phyloP scores from a whole-genome alignment of 2,113 vertebrate genomes.

The Xiphias gladius region DNA sequence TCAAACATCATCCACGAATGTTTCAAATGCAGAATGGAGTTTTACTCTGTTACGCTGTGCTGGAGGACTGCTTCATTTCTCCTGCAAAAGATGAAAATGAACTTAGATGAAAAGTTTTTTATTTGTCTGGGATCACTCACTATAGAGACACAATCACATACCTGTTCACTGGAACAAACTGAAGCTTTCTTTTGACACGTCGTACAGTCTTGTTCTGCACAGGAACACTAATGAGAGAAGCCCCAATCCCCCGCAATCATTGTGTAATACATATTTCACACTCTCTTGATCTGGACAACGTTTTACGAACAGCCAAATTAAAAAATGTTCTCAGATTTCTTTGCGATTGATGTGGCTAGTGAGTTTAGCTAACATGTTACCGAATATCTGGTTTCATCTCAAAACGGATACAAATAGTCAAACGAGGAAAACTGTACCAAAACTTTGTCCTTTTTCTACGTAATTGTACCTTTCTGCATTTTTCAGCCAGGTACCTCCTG shows the following conservation, averaged over 20 bases:
- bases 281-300: background rate
- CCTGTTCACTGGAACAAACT: slow-evolving; percentile 70
- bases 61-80: background rate
- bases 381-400: background rate
- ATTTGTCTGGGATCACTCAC: background rate
- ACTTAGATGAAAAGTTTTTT: background rate
- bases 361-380: too few relatives aligned
- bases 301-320: background rate
- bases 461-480: slow-evolving; percentile 49
- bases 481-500: slow-evolving; percentile 28
- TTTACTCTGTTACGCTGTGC: slow-evolving; percentile 1
- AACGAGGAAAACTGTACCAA: background rate
- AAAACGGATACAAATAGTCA: background rate
- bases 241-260: slow-evolving; percentile 54
- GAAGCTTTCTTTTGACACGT: slow-evolving; percentile 76
- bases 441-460: background rate
- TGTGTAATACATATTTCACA: background rate
- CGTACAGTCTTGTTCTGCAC: slow-evolving; percentile 14
- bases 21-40: background rate
- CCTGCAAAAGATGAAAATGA: slow-evolving; percentile 55
- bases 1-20: background rate
- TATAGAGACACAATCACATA: slow-evolving; percentile 16
- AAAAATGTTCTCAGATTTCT: background rate
- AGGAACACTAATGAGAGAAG: background rate
- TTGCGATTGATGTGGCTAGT: background rate